Conservation (phyloP, 2,113 vertebrate genomes). For the Anhinga rufa region DNA sequence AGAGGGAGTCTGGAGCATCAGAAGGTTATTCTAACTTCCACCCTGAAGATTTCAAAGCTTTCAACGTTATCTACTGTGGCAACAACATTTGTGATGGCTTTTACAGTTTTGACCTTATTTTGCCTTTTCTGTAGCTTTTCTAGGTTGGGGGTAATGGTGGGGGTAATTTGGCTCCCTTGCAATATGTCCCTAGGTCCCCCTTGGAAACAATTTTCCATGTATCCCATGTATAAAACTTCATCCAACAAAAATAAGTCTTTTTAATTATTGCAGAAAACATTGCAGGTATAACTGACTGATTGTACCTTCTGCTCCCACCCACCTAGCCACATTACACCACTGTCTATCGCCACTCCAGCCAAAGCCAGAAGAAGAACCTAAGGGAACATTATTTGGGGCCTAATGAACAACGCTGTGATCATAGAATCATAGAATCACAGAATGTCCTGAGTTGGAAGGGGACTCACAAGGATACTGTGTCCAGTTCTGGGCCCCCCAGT, state of each 20-base stretch:
- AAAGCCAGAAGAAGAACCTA: background rate
- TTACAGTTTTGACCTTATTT: background rate
- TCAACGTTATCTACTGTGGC: background rate
- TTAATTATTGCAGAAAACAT: background rate
- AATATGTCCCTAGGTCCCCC: background rate
- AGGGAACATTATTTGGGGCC: background rate
- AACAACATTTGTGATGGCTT: background rate
- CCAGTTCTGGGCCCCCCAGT: no score
- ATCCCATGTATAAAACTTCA: background rate
- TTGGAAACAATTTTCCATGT: background rate
- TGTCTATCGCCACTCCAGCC: background rate
- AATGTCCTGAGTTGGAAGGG: no score
- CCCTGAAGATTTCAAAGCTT: background rate
- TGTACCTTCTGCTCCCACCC: background rate
- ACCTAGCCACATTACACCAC: background rate
- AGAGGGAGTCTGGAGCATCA: background rate
- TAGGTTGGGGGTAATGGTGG: background rate
- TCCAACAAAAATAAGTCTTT: background rate
- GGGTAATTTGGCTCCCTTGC: background rate
- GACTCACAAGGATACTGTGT: no score
- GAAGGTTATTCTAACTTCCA: background rate
- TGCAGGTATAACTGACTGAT: background rate
- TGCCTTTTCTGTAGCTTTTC: background rate
- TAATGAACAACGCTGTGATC: background rate
- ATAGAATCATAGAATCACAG: no score